Evolutionary conservation across 2,888 invertebrate species (phyloP).

Genomic region (Schizaphis graminum): DNA sequence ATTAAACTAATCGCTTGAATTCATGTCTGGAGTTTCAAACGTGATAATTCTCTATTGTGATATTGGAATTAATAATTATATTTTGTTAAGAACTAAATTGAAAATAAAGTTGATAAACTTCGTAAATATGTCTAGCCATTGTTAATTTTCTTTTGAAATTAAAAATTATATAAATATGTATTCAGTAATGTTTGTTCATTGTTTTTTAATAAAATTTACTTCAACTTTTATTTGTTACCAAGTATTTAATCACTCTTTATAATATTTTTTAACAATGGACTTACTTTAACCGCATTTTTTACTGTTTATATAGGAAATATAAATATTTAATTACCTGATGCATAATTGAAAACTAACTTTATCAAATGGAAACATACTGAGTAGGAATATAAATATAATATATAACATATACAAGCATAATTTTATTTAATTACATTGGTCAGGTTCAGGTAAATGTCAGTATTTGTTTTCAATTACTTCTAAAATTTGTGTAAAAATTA

Average conservation of each 20-base stretch:
- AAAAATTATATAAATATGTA: slow-evolving; percentile 48
- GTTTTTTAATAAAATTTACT: slow-evolving; percentile 35
- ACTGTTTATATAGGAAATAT: background rate
- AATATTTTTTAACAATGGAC: background rate
- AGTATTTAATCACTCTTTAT: background rate
- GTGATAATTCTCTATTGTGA: slow-evolving; percentile 62
- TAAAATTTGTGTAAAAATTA: slow-evolving; percentile 7
- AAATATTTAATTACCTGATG: background rate
- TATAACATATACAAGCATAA: background rate
- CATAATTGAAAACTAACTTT: background rate
- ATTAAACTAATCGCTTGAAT: slow-evolving; percentile 62
- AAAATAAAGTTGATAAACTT: slow-evolving; percentile 46
- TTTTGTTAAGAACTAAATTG: slow-evolving; percentile 63
- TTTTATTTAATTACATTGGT: background rate
- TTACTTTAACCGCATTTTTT: background rate
- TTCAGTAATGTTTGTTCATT: slow-evolving; percentile 51
- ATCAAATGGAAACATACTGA: background rate
- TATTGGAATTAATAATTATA: slow-evolving; percentile 60
- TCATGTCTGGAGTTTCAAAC: slow-evolving; percentile 35
- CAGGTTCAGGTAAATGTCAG: background rate
- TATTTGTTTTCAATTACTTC: slow-evolving; percentile 17
- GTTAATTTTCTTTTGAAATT: slow-evolving; percentile 60
- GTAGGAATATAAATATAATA: slow-evolving; percentile 12
- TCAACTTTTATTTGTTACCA: slow-evolving; percentile 18
- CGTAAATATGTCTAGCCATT: slow-evolving; percentile 58